phyloP scores from a whole-genome alignment of 30 jellyfish, hydroid and myxozoan species.

The Cassiopea xamachana region DNA sequence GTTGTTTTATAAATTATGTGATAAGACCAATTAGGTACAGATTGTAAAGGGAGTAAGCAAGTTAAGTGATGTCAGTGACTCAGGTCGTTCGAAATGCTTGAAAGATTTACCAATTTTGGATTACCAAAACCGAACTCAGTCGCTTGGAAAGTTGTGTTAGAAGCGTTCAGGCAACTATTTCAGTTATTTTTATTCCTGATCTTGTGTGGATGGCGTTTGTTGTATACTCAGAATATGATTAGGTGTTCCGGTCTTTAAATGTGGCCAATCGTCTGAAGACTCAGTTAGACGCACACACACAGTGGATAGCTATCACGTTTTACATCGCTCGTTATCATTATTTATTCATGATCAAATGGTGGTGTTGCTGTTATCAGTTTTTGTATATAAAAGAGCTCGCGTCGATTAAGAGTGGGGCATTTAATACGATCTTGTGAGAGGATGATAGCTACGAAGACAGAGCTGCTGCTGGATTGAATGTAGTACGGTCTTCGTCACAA shows the following conservation, averaged over 20 bases:
- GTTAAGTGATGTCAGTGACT: slow-evolving; percentile 68
- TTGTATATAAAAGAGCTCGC: slow-evolving; percentile 30
- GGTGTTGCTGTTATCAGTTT: slow-evolving; percentile 46
- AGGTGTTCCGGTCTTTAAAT: slow-evolving; percentile 56
- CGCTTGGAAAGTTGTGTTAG: slow-evolving; percentile 30
- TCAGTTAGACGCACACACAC: slow-evolving; percentile 26
- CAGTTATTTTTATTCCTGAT: slow-evolving; percentile 24
- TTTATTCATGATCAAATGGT: slow-evolving; percentile 53
- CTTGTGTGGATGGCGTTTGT: slow-evolving; percentile 40
- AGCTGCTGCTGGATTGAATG: not conserved
- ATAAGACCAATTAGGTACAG: slow-evolving; percentile 75
- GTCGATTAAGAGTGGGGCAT: not conserved
- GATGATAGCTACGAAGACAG: slow-evolving; percentile 8
- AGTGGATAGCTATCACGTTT: slow-evolving; percentile 15
- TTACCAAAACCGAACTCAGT: slow-evolving; percentile 51
- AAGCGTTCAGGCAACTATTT: slow-evolving; percentile 43
- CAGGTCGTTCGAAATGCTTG: slow-evolving; percentile 70
- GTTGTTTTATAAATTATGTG: slow-evolving; percentile 50
- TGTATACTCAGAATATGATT: slow-evolving; percentile 9
- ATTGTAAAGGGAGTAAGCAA: slow-evolving; percentile 47
- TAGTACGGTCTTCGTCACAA: not conserved
- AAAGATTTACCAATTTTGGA: slow-evolving; percentile 68
- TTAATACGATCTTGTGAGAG: slow-evolving; percentile 3
- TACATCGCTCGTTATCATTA: slow-evolving; percentile 11
- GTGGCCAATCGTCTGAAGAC: slow-evolving; percentile 42